A percentile compares a stretch with the other conserved stretches of the same genome.
Conservation (phyloP, 92 coral and sea anemone species). For the Chrysogorgia sp. region DNA sequence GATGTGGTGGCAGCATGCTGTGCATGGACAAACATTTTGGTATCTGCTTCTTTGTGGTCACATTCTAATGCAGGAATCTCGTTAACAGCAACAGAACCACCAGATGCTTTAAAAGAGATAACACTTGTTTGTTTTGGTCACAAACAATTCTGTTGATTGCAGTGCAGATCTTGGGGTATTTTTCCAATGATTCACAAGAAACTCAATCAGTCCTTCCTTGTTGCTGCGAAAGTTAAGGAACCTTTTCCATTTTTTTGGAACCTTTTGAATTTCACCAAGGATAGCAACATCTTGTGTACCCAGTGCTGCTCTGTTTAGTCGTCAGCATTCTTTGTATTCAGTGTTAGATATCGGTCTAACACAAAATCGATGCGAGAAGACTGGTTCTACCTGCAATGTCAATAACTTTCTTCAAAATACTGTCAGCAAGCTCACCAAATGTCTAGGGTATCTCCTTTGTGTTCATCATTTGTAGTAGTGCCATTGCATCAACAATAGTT, state of each 20-base stretch:
- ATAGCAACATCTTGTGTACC: conserved; percentile 1
- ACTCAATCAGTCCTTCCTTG: conserved; percentile 8
- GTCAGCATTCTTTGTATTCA: conserved; percentile 18
- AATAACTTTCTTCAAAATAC: too few species aligned
- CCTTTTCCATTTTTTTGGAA: conserved; percentile 20
- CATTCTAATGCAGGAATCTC: too few species aligned
- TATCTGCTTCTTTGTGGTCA: too few species aligned
- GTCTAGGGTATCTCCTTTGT: conserved; percentile 4
- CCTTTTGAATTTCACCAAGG: not conserved
- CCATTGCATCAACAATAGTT: conserved; percentile 30
- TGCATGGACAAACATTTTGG: too few species aligned
- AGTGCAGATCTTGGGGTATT: not conserved
- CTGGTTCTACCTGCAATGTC: not conserved
- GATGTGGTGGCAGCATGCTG: too few species aligned
- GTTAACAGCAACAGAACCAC: not conserved
- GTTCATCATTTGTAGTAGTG: conserved; percentile 7
- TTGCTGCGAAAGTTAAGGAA: not conserved
- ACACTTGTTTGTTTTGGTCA: not conserved
- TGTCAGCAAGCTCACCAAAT: too few species aligned
- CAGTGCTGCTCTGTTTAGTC: conserved; percentile 8
- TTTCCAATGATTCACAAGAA: conserved; percentile 11
- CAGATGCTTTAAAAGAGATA: not conserved
- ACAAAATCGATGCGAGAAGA: conserved; percentile 17
- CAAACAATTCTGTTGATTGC: conserved; percentile 8
- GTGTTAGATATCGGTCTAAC: conserved; percentile 10